Base-by-base conservation (phyloP, 2,888 invertebrate genomes). In the Pandemis heparana region DNA sequence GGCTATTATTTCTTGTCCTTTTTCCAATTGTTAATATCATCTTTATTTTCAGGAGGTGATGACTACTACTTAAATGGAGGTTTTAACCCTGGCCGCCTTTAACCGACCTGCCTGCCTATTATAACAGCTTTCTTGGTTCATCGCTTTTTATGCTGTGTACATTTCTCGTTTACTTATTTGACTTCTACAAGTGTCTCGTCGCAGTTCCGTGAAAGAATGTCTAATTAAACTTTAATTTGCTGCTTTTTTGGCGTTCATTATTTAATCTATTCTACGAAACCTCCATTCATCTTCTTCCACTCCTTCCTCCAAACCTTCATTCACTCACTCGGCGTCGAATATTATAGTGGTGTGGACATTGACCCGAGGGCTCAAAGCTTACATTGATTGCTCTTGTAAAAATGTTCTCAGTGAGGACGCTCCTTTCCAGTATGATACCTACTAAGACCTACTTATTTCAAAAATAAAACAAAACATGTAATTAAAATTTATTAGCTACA, bases 71-170 rank as follows among this genome's bases (percentile, higher is more conserved):
- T 95, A 10, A 88, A 86, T 56, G 87, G 87, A 0, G 90, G 88
- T 6, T 92, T 92, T 77, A 94, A 87, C 74, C 95, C 95, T 0
- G 93, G 92, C 38, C 91, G 90, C 77, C 81, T 86, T 39, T 87
- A 83, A 61, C 75, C 82, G 38, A 76, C 76, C 56, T 66, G 7
- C 60, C 39, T 70, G 71, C 2, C n/a, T 75, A n/a, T n/a, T n/a
- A 32, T 32, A 32, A 32, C 23, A 5, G 3, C 9, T 38, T 46
- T 46, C 12, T 23, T 53, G 38, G 12, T 10, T 59, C 23, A 38
- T 43, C 41, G 32, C 66, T 38, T 60, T 10, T 53, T 53, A n/a
- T 18, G 3, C 8, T 16, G 16, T 32, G 14, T 56, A 56, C 63
- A 14, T 14, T 59, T 64, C 14, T 23, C 48, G 14, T 60, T 66